Percentiles rank a stretch among this genome's conserved stretches.
These are phyloP conservation scores for Ametastegia equiseti DNA, from an alignment of 2,888 invertebrate species.

Conservation along the genomic window DNA sequence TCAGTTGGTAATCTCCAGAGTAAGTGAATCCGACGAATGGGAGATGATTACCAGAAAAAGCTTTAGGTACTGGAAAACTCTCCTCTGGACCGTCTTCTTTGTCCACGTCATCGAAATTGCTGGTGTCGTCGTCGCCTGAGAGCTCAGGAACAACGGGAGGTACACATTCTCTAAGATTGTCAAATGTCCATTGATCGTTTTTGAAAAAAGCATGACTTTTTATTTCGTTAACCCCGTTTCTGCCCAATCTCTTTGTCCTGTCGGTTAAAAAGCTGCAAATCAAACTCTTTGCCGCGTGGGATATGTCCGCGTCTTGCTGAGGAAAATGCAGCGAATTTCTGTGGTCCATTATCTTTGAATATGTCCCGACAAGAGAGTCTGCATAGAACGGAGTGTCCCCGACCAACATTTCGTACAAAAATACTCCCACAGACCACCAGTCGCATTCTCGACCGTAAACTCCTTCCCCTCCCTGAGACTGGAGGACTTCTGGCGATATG, in stretches of 20 bases:
- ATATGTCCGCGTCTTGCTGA: conserved; percentile 94
- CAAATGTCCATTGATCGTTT: conserved; percentile 99
- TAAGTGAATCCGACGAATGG: conserved; percentile 99
- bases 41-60: conserved; percentile 98
- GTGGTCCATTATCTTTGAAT: conserved; percentile 99
- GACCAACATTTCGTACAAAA: conserved; percentile 98
- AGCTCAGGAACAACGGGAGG: conserved; percentile 99
- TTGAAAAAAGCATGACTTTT: conserved; percentile 96
- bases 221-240: conserved; percentile 96
- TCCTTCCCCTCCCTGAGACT: conserved; percentile 96
- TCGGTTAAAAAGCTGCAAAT: conserved; percentile 97
- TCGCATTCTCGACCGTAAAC: conserved; percentile 99
- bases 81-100: conserved; percentile 95
- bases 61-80: conserved; percentile 96
- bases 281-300: conserved; percentile 90
- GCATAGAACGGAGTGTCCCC: conserved; percentile 99
- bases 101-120: conserved; percentile 98
- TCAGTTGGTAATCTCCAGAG: conserved; percentile 92
- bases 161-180: conserved; percentile 94
- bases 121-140: conserved; percentile 97
- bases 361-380: conserved; percentile 98
- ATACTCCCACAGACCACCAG: conserved; percentile 99
- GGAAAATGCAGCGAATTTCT: conserved; percentile 97
- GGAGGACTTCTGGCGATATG: conserved; percentile 98
- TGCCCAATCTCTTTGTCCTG: conserved; percentile 91